Evolutionary conservation across 1,140 invertebrate species (phyloP).

Genomic region (Gonatopus flavifemur): DNA sequence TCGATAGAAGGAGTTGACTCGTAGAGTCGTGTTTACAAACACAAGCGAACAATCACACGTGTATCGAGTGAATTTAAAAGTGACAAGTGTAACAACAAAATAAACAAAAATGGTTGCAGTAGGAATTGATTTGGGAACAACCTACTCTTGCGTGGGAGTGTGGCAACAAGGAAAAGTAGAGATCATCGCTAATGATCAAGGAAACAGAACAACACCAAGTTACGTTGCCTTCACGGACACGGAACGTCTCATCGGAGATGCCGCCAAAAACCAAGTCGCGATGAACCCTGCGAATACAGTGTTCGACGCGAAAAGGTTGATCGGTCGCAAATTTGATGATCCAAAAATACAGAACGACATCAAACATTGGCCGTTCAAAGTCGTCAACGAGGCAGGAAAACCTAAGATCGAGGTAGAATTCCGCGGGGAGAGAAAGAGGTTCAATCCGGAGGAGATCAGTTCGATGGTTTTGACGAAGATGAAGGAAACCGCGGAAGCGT

Average conservation of each 20-base stretch:
- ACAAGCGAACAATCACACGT: too few species aligned
- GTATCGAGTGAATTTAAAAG: too few species aligned
- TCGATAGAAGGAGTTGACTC: too few species aligned
- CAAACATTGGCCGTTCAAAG: conserved; percentile 80
- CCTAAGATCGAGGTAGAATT: conserved; percentile 78
- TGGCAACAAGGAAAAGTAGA: conserved; percentile 87
- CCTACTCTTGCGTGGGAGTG: conserved; percentile 80
- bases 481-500: conserved; percentile 60
- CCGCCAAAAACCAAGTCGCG: conserved; percentile 72
- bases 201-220: conserved; percentile 87
- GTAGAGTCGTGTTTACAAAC: too few species aligned
- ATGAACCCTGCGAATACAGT: conserved; percentile 86
- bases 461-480: conserved; percentile 85
- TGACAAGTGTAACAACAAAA: conserved; percentile 1
- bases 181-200: conserved; percentile 94
- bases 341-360: conserved; percentile 73
- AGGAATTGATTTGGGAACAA: conserved; percentile 79
- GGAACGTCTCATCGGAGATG: conserved; percentile 75
- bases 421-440: conserved; percentile 74
- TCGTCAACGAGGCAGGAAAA: conserved; percentile 68
- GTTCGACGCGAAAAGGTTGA: conserved; percentile 80
- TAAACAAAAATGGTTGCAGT: conserved; percentile 63
- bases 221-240: conserved; percentile 88
- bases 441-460: conserved; percentile 84
- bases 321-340: conserved; percentile 78